Conservation (phyloP, 2,888 invertebrate species). For the Epistrophella euchroma region DNA sequence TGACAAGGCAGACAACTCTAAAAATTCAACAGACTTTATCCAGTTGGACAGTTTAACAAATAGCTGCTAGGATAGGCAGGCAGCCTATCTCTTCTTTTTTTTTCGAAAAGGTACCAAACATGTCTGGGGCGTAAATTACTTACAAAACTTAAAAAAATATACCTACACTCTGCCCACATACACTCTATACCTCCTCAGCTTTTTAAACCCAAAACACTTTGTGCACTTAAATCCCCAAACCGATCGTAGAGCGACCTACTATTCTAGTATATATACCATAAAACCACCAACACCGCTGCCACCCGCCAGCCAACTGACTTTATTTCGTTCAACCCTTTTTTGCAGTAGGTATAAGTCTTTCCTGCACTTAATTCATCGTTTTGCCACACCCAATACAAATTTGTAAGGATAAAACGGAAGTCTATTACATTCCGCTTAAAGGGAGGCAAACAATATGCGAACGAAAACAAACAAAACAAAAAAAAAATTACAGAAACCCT, state of each 20-base stretch:
- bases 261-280: no score
- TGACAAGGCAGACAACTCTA: constrained; percentile 15
- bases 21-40: constrained; percentile 37
- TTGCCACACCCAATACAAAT: constrained; percentile 36
- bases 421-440: constrained; percentile 53
- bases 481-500: not conserved
- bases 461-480: not conserved
- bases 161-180: not conserved
- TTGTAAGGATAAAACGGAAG: constrained; percentile 51
- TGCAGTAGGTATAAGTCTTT: constrained; percentile 2
- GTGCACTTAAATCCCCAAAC: constrained; percentile 3
- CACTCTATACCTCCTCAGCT: not conserved
- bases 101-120: not conserved
- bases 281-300: not conserved
- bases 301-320: not conserved
- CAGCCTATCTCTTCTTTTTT: not conserved
- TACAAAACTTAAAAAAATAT: constrained; percentile 12
- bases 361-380: constrained; percentile 5
- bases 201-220: constrained; percentile 35
- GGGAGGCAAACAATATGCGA: constrained; percentile 30
- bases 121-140: constrained; percentile 19
- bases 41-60: constrained; percentile 38
- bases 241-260: not conserved
- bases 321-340: constrained; percentile 4
- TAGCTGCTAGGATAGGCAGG: constrained; percentile 6